Evolutionary conservation across 2,888 invertebrate species (phyloP), one percentile per base, ranked within the genome.

Genomic region (Eupithecia centaureata): DNA sequence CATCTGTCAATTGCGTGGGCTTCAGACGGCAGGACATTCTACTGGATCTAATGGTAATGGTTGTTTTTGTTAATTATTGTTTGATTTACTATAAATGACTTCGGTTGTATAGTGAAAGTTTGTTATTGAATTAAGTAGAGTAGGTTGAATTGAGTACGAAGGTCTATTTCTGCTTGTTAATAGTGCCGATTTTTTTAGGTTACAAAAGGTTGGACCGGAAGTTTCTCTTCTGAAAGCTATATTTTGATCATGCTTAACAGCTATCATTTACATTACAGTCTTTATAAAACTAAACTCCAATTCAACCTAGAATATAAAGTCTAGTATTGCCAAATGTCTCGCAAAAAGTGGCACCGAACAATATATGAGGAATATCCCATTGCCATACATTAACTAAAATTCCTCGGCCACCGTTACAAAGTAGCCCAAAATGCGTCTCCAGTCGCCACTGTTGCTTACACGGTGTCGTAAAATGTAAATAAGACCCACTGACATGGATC

Each of bases 401-500:
- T 30, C 65, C 66, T 12, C 57, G 52, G 38, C 52, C 68, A 60
- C 69, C 59, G 63, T 61, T 69, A 60, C 35, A 60, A 56, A 47
- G 47, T 59, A 28, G 51, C 66, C 61, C 63, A 62, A 70, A 70
- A 65, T 30, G 35, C 56, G 56, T 75, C 67, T 65, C 70, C 73
- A 61, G 70, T 70, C 2, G 69, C 70, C 72, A 65, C 73, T 72
- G 69, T 70, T 72, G 72, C 76, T 82, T 82, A 79, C 79, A 81
- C 74, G 63, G 52, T 73, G 71, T 76, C 72, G 79, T 80, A 77
- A 80, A 68, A 83, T 83, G 79, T 74, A 75, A 83, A 83, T 81
- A 77, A 76, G 81, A 73, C 81, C 83, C 80, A 86, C 81, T 86
- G 80, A 83, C 86, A 85, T 83, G 78, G 76, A 80, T 82, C 78